Percentiles rank a stretch among this genome's conserved stretches.
Conservation (phyloP, 2,797 vertebrate species). For the Gallinago solitaria region DNA sequence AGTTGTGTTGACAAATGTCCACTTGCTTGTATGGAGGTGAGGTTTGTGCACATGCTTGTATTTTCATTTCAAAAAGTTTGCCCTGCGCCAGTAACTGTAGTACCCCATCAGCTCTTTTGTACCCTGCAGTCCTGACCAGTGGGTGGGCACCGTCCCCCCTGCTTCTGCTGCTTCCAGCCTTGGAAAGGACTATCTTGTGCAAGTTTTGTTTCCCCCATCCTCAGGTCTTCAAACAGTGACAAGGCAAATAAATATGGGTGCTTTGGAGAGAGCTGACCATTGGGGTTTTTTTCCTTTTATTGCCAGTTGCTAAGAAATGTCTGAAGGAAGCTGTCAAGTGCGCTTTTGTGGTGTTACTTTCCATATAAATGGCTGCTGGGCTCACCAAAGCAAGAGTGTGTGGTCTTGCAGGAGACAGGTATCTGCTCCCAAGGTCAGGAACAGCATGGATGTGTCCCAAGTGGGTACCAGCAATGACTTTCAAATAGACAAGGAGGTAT, state of each 20-base stretch:
- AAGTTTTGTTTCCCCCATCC: neutral
- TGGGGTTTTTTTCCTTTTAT: neutral
- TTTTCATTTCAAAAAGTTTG: neutral
- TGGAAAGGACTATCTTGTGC: neutral
- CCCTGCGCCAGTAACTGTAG: neutral
- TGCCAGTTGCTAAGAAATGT: neutral
- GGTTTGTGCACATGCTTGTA: neutral
- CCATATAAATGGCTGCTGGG: neutral
- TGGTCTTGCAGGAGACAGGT: neutral
- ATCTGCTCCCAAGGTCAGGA: neutral
- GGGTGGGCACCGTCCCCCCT: neutral
- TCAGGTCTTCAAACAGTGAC: neutral
- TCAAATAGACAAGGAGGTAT: neutral
- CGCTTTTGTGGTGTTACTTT: neutral
- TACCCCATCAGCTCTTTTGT: accelerated
- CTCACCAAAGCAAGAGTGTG: neutral
- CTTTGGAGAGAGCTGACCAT: neutral
- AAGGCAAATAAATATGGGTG: neutral
- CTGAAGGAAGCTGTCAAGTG: neutral
- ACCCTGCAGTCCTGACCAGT: neutral
- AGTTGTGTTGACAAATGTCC: neutral
- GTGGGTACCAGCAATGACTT: accelerated
- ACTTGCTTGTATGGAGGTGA: neutral
- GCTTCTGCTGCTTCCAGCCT: neutral
- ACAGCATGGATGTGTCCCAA: neutral